Percentiles rank a stretch among this genome's conserved stretches.
Conservation (phyloP, 2,888 invertebrate genomes). For the Nymphalis c-album region DNA sequence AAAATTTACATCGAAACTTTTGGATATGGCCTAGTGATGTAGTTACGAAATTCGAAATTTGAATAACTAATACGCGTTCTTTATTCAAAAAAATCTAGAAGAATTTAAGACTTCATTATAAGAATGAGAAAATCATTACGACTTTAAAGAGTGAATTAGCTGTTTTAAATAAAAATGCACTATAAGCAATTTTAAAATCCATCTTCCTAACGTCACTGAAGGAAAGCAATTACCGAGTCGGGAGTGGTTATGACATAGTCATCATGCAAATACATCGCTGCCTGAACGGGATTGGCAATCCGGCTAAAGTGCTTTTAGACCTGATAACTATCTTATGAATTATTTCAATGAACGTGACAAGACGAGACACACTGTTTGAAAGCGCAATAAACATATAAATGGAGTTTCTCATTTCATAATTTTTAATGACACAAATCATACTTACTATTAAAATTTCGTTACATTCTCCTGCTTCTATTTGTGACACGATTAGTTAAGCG, state of each 20-base stretch:
- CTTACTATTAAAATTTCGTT: no score
- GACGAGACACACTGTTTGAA: constrained; percentile 11
- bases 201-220: constrained; percentile 45
- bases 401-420: no score
- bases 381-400: constrained; percentile 20
- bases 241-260: constrained; percentile 60
- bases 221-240: constrained; percentile 58
- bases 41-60: background rate
- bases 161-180: constrained; percentile 22
- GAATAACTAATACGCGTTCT: background rate
- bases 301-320: constrained; percentile 62
- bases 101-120: no score
- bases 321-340: constrained; percentile 68
- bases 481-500: no score
- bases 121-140: background rate
- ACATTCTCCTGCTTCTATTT: no score
- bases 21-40: constrained; percentile 11
- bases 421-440: no score
- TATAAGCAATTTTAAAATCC: constrained; percentile 48
- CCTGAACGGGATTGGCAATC: constrained; percentile 63
- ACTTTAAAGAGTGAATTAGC: constrained; percentile 1
- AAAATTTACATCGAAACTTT: constrained; percentile 20
- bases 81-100: background rate
- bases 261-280: constrained; percentile 61
- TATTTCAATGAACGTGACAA: constrained; percentile 37